Conservation (phyloP, 1,140 invertebrate genomes). For the Procambarus virginalis region DNA sequence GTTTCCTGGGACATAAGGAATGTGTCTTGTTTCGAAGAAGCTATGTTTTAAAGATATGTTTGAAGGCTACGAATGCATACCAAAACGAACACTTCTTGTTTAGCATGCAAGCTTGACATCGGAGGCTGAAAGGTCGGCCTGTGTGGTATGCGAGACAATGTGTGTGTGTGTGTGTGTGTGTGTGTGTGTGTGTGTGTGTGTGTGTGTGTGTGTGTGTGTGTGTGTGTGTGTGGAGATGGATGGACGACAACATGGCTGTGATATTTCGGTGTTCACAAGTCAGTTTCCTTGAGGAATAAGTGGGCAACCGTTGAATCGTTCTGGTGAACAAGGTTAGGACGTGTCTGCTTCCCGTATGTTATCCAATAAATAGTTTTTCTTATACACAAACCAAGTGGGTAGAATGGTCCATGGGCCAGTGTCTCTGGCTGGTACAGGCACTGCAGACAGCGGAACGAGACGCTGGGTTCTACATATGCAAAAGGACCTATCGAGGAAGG, state of each 20-base stretch:
- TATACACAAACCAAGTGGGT: too few relatives aligned
- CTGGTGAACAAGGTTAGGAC: too few relatives aligned
- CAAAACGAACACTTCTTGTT: neutral
- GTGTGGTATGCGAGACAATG: neutral
- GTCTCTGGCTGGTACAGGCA: too few relatives aligned
- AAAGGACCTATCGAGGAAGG: neutral
- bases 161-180: neutral
- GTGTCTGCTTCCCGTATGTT: too few relatives aligned
- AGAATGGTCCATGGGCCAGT: too few relatives aligned
- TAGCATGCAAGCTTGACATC: neutral
- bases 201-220: neutral
- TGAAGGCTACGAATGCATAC: neutral
- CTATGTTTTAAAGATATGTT: neutral
- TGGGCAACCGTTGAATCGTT: too few relatives aligned
- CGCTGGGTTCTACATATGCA: neutral
- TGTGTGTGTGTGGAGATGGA: neutral
- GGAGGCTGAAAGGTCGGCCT: neutral
- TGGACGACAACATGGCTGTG: neutral
- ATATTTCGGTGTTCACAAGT: too few relatives aligned
- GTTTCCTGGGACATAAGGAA: too few relatives aligned
- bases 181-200: neutral
- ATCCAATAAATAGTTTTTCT: too few relatives aligned
- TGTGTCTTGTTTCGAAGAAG: too few relatives aligned
- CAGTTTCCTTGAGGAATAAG: too few relatives aligned
- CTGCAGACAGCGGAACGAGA: neutral